Percentiles rank a stretch among this genome's conserved stretches.
phyloP scores from a whole-genome alignment of 2,888 invertebrate species.

The Dexiosoma caninum region DNA sequence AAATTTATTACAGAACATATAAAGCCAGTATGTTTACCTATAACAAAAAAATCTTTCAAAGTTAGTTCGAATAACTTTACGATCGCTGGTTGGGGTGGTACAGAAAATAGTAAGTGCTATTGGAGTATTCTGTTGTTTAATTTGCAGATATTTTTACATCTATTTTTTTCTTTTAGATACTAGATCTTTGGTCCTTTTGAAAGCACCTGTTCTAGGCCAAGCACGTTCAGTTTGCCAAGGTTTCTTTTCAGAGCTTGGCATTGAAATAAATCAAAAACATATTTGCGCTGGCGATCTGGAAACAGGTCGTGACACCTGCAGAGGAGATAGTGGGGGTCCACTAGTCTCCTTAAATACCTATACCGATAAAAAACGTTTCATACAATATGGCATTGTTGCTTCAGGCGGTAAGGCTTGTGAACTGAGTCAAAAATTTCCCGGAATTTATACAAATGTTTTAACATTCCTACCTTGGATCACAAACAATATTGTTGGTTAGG shows the following conservation, averaged over 20 bases:
- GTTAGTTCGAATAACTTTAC: constrained; percentile 63
- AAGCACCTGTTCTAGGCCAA: constrained; percentile 66
- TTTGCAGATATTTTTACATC: neutral
- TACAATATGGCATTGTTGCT: constrained; percentile 81
- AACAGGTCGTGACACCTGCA: constrained; percentile 70
- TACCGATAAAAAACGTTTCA: constrained; percentile 64
- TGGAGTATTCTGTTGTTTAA: neutral
- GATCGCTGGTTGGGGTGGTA: constrained; percentile 74
- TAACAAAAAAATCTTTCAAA: constrained; percentile 60
- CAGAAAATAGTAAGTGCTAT: constrained; percentile 65
- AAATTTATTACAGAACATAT: constrained; percentile 67
- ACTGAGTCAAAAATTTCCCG: constrained; percentile 78
- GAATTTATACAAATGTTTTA: constrained; percentile 80
- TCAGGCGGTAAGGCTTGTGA: constrained; percentile 81
- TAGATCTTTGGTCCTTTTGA: constrained; percentile 67
- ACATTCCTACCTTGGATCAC: constrained; percentile 80
- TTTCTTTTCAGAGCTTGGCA: constrained; percentile 63
- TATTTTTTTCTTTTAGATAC: constrained; percentile 3
- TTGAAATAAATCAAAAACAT: constrained; percentile 68
- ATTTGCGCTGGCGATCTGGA: constrained; percentile 72
- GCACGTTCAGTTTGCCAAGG: constrained; percentile 66
- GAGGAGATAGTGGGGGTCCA: constrained; percentile 72
- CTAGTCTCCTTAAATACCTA: constrained; percentile 68
- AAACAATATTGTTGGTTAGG: constrained; percentile 66
- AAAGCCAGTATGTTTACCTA: constrained; percentile 72